These are phyloP conservation scores for Circaetus cinerascens DNA, from an alignment of 2,113 vertebrate genomes.

Conservation along the genomic window DNA sequence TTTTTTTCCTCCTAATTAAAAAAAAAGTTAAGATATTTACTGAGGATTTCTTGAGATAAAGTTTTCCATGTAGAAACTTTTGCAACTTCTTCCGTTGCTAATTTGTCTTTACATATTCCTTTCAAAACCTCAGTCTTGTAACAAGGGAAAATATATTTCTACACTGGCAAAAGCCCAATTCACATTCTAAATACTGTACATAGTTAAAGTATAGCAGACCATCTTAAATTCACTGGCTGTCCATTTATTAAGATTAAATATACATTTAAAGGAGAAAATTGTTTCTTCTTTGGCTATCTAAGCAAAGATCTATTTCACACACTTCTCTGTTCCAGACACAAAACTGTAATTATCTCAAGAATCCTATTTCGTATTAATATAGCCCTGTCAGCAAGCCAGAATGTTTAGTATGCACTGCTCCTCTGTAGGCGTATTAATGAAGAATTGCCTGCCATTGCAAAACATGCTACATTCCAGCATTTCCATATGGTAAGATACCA, in stretches of 20 bases:
- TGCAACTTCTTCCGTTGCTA: neutral
- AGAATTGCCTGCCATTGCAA: neutral
- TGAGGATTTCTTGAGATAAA: neutral
- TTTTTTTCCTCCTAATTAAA: neutral
- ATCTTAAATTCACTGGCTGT: neutral
- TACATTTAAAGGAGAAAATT: neutral
- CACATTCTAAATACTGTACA: neutral
- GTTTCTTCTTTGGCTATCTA: neutral
- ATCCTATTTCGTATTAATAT: neutral
- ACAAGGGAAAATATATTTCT: neutral
- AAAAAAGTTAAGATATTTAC: neutral
- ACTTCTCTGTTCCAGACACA: neutral
- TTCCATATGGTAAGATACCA: neutral
- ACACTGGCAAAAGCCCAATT: neutral
- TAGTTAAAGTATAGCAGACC: neutral
- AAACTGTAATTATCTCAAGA: conserved; percentile 12
- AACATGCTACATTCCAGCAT: neutral
- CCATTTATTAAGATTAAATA: conserved; percentile 6
- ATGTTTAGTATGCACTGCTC: neutral
- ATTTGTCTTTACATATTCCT: neutral
- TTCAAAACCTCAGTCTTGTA: neutral
- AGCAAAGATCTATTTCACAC: conserved; percentile 10
- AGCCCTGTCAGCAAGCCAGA: neutral
- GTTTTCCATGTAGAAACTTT: neutral
- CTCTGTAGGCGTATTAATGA: neutral